Base-by-base conservation (phyloP, 2,797 vertebrate genomes). In the Tachyglossus aculeatus region DNA sequence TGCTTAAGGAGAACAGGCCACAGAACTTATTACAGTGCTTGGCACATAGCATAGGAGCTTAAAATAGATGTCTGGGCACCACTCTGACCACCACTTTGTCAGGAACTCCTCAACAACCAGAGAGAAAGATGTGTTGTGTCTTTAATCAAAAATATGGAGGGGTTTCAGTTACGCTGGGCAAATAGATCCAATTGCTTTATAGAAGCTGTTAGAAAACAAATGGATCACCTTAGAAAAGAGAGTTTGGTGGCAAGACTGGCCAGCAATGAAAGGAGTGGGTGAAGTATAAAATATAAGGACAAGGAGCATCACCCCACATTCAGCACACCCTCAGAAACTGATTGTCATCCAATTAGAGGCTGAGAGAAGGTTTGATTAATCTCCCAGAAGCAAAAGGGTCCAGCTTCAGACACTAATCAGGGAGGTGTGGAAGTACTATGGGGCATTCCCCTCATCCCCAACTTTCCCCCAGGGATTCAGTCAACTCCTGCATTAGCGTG, bases 341-440 rank as follows among this genome's bases (percentile, higher is more conserved):
- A 93, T 90, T 92, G 91, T 90, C 90, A 92, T 83, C 91, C 89
- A 93, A 90, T 94, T 93, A 93, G 86, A 84, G 80, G 55, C 78
- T 82, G 79, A 82, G 81, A 82, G 86, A 78, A 83, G 66, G 77
- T 89, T 90, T 94, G 88, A 93, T 94, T 93, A 92, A 94, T 94
- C 88, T 88, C 73, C 78, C 72, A 80, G 73, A 78, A 87, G 82
- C 70, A 83, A 90, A 90, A 87, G 85, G 85, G 67, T 69, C 80
- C 74, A 71, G 59, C 52, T 88, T 74, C 85, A 91, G 87, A 84
- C 84, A 82, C 84, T 89, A 85, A 89, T 86, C 66, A 37, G 62
- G 70, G 78, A 86, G 68, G 80, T 88, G 85, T 87, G 79, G 88
- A 92, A 88, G 87, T 80, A 71, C n/a, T 55, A 38, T 61, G 47